Conservation (phyloP, 2,113 vertebrate genomes). For the Cacatua alba region DNA sequence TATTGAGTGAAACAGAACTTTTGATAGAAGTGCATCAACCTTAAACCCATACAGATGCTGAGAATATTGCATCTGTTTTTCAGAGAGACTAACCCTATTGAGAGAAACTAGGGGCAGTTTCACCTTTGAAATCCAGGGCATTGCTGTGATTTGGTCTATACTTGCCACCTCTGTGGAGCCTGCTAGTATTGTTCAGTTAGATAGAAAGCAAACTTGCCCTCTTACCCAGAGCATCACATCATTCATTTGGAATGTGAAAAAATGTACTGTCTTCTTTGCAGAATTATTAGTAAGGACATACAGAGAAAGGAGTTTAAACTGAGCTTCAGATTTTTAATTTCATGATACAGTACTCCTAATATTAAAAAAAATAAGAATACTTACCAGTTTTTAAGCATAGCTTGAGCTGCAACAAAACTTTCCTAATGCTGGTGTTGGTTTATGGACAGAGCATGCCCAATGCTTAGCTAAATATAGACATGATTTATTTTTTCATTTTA, state of each 20-base stretch:
- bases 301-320: neutral
- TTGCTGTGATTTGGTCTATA: neutral
- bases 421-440: neutral
- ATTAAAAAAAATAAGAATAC: neutral
- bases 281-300: neutral
- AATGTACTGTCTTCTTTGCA: neutral
- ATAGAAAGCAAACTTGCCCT: neutral
- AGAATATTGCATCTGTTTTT: neutral
- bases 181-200: neutral
- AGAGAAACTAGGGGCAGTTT: neutral
- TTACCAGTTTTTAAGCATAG: neutral
- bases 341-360: neutral
- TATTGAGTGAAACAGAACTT: neutral
- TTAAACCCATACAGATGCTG: neutral
- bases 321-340: neutral
- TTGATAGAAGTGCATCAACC: rapidly evolving
- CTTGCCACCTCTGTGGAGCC: neutral
- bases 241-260: neutral
- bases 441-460: neutral
- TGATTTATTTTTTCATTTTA: neutral
- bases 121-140: neutral
- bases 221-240: neutral
- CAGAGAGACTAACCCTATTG: neutral
- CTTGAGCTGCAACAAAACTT: neutral
- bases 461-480: neutral